Evolutionary conservation across 2,113 vertebrate genomes (phyloP), one percentile per base, ranked within the genome.

Genomic region (Dipodomys spectabilis): DNA sequence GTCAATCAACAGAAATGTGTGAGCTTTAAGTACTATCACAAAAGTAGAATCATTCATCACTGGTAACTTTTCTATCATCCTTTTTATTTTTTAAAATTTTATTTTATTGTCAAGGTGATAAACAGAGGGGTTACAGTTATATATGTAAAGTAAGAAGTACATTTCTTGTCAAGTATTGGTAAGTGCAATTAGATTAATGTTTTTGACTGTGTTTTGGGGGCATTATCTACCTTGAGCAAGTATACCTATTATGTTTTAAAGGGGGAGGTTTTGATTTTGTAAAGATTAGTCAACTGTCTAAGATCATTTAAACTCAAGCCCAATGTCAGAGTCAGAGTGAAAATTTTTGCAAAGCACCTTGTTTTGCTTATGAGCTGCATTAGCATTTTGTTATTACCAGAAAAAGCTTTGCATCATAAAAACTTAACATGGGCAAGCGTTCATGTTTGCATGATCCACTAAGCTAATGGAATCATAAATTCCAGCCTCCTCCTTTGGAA

Each of bases 401-500:
- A 32, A 91, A 90, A 77, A 73, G 68, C 10, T 82, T 19, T 8
- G 5, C 65, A 79, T 88, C 15, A 87, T n/a, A 82, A 83, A 94
- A 94, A 23, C 44, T 35, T n/a, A n/a, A 82, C 62, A 80, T 62
- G 0, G 57, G 39, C 67, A 71, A 82, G 74, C 35, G 28, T 35
- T 79, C 4, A 80, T 57, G 53, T n/a, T 23, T 45, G 18, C 22
- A 20, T 12, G 35, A 85, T 30, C 49, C n/a, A 82, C 53, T 30
- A 62, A 81, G 22, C 27, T 72, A 83, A 84, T 22, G 12, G 35
- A 82, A 73, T 62, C 19, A 4, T 49, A 23, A 69, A 81, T 44
- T 30, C 16, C 53, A 82, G 44, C 18, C 9, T 60, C 25, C 28
- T 86, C 27, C 28, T 88, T 86, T 86, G 86, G 28, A 90, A 78